A percentile compares a stretch with the other conserved stretches of the same genome.
These are phyloP conservation scores for Scaptomyza parva DNA, from an alignment of 2,888 invertebrate genomes.

Conservation along the genomic window DNA sequence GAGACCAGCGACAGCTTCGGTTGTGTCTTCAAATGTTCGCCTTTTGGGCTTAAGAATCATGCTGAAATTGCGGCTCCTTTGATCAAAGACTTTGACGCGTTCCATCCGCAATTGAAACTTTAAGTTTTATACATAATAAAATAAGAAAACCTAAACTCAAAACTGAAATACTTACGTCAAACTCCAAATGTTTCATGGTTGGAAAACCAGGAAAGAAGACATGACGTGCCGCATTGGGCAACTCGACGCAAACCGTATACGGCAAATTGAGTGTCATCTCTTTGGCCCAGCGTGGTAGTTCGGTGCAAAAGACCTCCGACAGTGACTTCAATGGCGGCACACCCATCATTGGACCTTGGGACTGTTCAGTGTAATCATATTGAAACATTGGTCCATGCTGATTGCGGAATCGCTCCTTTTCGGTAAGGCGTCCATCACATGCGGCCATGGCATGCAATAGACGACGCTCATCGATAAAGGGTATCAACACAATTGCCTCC, in stretches of 20 bases:
- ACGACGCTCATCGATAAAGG: slow-evolving; percentile 94
- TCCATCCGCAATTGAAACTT: slow-evolving; percentile 88
- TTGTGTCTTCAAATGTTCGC: slow-evolving; percentile 79
- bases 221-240: slow-evolving; percentile 68
- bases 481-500: slow-evolving; percentile 97
- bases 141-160: no score
- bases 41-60: slow-evolving; percentile 90
- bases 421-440: slow-evolving; percentile 88
- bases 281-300: slow-evolving; percentile 69
- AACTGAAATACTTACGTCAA: slow-evolving; percentile 87
- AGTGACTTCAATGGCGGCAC: slow-evolving; percentile 88
- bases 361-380: slow-evolving; percentile 88
- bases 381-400: slow-evolving; percentile 94
- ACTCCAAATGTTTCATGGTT: slow-evolving; percentile 93
- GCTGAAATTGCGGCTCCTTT: slow-evolving; percentile 91
- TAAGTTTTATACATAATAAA: no score
- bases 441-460: slow-evolving; percentile 91
- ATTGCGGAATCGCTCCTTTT: slow-evolving; percentile 91
- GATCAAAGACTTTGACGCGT: slow-evolving; percentile 95
- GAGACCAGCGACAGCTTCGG: slow-evolving; percentile 87
- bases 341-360: slow-evolving; percentile 86
- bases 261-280: slow-evolving; percentile 67
- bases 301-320: slow-evolving; percentile 74
- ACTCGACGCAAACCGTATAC: slow-evolving; percentile 70
- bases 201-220: slow-evolving; percentile 95